phyloP scores from a whole-genome alignment of 2,113 vertebrate species.

The Marmota flaviventris region DNA sequence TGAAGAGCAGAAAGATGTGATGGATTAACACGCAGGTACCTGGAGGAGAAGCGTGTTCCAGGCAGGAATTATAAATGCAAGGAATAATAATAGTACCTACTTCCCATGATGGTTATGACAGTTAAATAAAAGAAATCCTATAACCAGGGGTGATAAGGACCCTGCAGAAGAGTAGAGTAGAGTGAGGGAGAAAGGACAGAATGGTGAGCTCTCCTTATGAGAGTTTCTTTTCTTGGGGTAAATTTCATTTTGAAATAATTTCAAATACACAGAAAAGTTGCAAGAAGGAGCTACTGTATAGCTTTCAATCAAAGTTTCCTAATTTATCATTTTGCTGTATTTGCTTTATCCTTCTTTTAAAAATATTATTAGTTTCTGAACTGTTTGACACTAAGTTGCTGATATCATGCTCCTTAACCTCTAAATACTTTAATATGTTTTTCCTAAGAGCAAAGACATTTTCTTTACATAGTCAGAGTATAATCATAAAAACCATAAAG shows the following conservation, averaged over 20 bases:
- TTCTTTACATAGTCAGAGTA: not conserved
- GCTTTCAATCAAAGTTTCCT: not conserved
- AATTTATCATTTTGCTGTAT: not conserved
- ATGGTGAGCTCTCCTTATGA: not conserved
- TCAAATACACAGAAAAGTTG: conserved; percentile 17
- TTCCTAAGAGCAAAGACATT: conserved; percentile 20
- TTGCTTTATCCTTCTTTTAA: not conserved
- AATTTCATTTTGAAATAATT: conserved; percentile 52
- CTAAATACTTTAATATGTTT: not conserved
- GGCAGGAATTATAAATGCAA: not conserved
- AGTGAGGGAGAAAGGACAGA: not conserved
- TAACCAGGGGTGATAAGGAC: not conserved
- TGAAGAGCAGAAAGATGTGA: not conserved
- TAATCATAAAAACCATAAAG: conserved; percentile 55
- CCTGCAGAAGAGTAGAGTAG: not conserved
- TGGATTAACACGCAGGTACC: not conserved
- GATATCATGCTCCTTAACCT: not conserved
- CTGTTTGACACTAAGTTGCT: not conserved
- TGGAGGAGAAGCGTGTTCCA: not conserved
- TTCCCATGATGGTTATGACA: not conserved
- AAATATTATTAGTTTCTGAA: not conserved
- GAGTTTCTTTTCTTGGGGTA: conserved; percentile 1
- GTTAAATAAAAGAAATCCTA: not conserved
- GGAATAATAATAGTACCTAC: not conserved
- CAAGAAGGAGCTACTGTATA: not conserved